Evolutionary conservation across 2,113 vertebrate species (phyloP).

Genomic region (Tetrax tetrax): DNA sequence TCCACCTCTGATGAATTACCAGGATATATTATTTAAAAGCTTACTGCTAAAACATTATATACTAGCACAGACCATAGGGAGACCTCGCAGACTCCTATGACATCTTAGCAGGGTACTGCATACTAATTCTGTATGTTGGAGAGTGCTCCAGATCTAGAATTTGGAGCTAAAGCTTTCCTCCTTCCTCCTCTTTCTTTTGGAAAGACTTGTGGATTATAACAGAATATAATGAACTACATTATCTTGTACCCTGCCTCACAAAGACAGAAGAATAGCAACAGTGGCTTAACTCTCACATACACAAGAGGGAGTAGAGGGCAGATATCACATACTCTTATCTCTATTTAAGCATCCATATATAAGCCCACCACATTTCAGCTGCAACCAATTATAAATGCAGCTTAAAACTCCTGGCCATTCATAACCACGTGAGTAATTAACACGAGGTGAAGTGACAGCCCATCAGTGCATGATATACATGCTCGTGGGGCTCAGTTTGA

Average conservation of each 20-base stretch:
- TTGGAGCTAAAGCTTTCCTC: not conserved
- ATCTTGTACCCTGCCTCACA: not conserved
- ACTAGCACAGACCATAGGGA: not conserved
- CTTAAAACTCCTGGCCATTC: not conserved
- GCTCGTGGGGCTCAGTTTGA: not conserved
- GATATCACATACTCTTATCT: rapidly evolving
- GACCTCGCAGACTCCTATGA: too few relatives aligned
- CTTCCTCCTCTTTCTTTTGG: not conserved
- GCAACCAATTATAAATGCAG: rapidly evolving
- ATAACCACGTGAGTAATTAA: not conserved
- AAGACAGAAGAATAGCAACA: not conserved
- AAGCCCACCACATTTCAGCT: not conserved
- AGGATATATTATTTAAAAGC: not conserved
- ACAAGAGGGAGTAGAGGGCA: not conserved
- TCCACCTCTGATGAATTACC: not conserved
- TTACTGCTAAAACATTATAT: not conserved
- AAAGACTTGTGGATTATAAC: not conserved
- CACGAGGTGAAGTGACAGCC: not conserved
- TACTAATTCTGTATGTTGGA: not conserved
- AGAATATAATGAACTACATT: not conserved
- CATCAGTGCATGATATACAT: not conserved
- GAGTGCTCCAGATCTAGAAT: not conserved
- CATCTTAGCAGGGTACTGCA: not conserved
- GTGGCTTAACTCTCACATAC: not conserved
- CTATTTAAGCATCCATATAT: not conserved